A percentile compares a stretch with the other conserved stretches of the same genome.
These are phyloP conservation scores for Nothoprocta pentlandii DNA, from an alignment of 2,113 vertebrate genomes.

Conservation along the genomic window DNA sequence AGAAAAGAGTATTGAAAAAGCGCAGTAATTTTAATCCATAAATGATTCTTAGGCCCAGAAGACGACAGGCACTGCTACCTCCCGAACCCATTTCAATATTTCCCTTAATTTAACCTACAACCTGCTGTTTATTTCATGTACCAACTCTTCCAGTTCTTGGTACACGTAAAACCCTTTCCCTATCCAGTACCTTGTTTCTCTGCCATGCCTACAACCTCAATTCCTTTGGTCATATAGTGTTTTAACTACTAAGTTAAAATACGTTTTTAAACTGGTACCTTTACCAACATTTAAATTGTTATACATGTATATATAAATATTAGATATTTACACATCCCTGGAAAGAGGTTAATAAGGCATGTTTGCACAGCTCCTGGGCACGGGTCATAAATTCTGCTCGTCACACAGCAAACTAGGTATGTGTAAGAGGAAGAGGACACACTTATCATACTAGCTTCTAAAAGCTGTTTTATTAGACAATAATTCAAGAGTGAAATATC, in stretches of 20 bases:
- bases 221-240: background rate
- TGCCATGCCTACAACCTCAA: background rate
- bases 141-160: rapidly evolving
- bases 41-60: background rate
- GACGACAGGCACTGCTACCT: rapidly evolving
- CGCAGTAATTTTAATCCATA: background rate
- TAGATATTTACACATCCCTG: background rate
- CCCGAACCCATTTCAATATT: background rate
- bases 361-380: background rate
- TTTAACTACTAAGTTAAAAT: background rate
- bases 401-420: background rate
- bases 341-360: background rate
- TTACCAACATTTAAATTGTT: background rate
- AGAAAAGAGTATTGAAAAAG: background rate
- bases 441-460: background rate
- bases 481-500: slow-evolving; percentile 2
- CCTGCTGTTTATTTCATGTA: background rate
- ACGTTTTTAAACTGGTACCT: background rate
- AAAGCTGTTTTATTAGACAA: slow-evolving; percentile 5
- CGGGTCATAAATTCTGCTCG: background rate
- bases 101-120: background rate
- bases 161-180: too few relatives aligned
- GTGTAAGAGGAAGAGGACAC: background rate
- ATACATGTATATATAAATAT: too few relatives aligned
- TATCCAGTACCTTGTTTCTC: background rate